Percentiles rank a stretch among this genome's conserved stretches.
Conservation (phyloP, 2,888 invertebrate species). For the Megastigmus dorsalis region DNA sequence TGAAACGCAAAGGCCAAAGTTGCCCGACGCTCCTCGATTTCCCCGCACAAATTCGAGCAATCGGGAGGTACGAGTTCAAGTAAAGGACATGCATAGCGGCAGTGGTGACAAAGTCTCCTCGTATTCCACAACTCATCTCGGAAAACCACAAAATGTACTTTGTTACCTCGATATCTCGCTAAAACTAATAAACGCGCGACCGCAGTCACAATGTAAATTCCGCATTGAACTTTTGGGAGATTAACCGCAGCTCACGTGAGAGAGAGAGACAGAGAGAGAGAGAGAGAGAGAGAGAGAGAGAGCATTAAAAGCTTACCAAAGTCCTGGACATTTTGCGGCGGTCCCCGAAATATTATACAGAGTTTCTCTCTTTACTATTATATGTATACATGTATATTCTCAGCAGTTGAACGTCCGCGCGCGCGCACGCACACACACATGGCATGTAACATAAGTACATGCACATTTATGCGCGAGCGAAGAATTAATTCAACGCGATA, state of each 20-base stretch:
- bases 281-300: neutral
- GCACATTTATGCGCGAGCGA: neutral
- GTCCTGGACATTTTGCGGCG: conserved; percentile 20
- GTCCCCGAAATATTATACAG: neutral
- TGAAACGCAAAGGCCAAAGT: no score
- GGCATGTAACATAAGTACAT: no score
- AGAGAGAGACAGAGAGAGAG: neutral
- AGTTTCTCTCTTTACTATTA: no score
- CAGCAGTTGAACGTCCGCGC: neutral
- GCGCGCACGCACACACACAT: no score
- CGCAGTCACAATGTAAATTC: conserved; percentile 8
- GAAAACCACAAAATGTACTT: neutral
- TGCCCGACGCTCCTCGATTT: no score
- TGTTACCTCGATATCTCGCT: neutral
- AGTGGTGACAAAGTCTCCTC: no score
- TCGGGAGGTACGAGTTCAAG: no score
- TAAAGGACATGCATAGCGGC: no score
- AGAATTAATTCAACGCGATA: neutral
- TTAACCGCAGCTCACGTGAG: neutral
- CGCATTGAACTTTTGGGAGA: conserved; percentile 7
- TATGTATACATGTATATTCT: no score
- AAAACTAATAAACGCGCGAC: conserved; percentile 8
- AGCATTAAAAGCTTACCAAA: conserved; percentile 33
- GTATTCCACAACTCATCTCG: no score
- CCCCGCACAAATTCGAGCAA: no score